Evolutionary conservation across 2,888 invertebrate species (phyloP), one percentile per base, ranked within the genome.

Genomic region (Conchocele bisecta): DNA sequence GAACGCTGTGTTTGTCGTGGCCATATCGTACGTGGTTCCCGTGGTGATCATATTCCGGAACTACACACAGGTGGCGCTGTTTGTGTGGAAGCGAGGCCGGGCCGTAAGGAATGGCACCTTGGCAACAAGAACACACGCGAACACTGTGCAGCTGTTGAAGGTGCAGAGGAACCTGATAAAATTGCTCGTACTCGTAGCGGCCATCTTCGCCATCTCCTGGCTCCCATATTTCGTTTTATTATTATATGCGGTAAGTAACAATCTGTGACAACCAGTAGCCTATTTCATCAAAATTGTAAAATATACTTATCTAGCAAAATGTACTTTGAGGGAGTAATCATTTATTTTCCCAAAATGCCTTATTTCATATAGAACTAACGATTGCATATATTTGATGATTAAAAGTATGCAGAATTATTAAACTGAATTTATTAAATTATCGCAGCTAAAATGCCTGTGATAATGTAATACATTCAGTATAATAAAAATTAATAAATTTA

Each of bases 121-220:
- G 1, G 13, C 33, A n/a, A 44, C 17, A 2, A 9, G 24, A 11
- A 24, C 26, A 11, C 28, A n/a, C 17, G 24, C 33, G 1, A 44
- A 51, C 22, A 56, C 22, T 46, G 44, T 33, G 17, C 57, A 54
- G 22, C 41, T 79, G 20, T 69, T 74, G 20, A 78, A 65, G 46
- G 69, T 66, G n/a, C 72, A 76, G 42, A 69, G 79, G 20, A 75
- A 70, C 44, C 54, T 86, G 7, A 72, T 85, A 13, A 82, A 86
- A 61, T 76, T 86, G 73, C 57, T 86, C 29, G 57, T 83, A 2
- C 15, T 84, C 4, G 81, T 83, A 17, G 82, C 84, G 15, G 66
- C 66, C 3, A 66, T 86, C 26, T 86, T 86, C 63, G 82, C 82
- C 7, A 33, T 83, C 2, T 78, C 82, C 15, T 86, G 86, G 85